Conservation (phyloP, 2,888 invertebrate species). For the Cremastinae sp. region DNA sequence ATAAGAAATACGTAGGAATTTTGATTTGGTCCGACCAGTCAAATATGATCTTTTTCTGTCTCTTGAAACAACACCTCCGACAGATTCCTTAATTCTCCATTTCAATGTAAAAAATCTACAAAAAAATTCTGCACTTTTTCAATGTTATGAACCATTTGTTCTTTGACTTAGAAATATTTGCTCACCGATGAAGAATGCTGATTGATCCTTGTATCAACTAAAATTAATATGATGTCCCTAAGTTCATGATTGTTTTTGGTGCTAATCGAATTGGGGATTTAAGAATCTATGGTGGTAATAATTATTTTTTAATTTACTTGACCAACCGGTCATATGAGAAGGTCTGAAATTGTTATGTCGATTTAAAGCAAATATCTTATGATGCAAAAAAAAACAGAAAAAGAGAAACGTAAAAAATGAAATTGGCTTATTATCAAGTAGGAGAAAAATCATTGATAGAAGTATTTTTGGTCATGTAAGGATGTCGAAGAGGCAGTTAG, state of each 20-base stretch:
- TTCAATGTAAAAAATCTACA: constrained; percentile 38
- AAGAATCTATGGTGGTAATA: constrained; percentile 40
- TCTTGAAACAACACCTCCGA: constrained; percentile 36
- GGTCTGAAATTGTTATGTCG: constrained; percentile 47
- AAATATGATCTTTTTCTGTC: constrained; percentile 46
- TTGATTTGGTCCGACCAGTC: constrained; percentile 16
- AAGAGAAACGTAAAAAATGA: constrained; percentile 25
- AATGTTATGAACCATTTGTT: background rate
- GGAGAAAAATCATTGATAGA: constrained; percentile 28
- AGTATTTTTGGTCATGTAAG: constrained; percentile 34
- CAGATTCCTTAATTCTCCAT: constrained; percentile 53
- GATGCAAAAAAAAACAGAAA: constrained; percentile 1
- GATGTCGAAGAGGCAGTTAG: background rate
- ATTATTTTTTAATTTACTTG: constrained; percentile 25
- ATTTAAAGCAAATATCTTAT: constrained; percentile 30
- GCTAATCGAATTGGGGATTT: constrained; percentile 57
- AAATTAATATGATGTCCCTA: constrained; percentile 18
- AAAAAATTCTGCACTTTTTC: constrained; percentile 9
- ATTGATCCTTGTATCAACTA: constrained; percentile 19
- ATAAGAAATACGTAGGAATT: constrained; percentile 93
- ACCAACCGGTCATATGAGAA: constrained; percentile 3
- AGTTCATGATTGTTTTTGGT: constrained; percentile 41
- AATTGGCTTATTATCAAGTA: constrained; percentile 31
- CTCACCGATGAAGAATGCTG: constrained; percentile 31
- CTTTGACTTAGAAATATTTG: background rate